Evolutionary conservation across 2,888 invertebrate genomes (phyloP).

Genomic region (Elmis aenea): DNA sequence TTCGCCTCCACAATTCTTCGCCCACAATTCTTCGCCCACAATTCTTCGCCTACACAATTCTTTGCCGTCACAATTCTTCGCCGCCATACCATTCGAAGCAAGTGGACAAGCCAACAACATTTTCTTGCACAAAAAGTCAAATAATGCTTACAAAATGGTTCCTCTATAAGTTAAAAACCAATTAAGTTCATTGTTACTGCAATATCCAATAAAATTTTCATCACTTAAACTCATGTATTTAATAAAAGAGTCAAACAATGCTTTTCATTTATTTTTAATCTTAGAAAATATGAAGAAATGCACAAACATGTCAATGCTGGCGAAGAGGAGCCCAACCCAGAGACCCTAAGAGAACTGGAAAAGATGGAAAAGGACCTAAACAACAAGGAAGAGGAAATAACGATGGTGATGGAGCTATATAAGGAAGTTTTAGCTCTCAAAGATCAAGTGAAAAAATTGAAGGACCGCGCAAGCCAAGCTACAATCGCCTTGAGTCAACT

Average conservation of each 20-base stretch:
- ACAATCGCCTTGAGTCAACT: slow-evolving; percentile 23
- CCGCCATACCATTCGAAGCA: no score
- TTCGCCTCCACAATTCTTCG: no score
- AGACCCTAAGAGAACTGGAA: slow-evolving; percentile 35
- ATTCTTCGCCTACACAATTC: no score
- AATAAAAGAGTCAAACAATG: no score
- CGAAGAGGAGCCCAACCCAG: slow-evolving; percentile 17
- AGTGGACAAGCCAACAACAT: no score
- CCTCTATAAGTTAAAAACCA: no score
- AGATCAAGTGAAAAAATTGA: slow-evolving; percentile 40
- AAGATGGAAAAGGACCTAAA: slow-evolving; percentile 38
- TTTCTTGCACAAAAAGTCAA: no score
- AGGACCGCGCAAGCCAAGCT: slow-evolving; percentile 34
- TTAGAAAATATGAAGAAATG: slow-evolving; percentile 38
- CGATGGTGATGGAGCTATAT: slow-evolving; percentile 44
- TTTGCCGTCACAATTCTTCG: no score
- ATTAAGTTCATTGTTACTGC: no score
- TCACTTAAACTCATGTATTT: no score
- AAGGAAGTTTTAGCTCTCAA: slow-evolving; percentile 45
- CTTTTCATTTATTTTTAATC: slow-evolving; percentile 10
- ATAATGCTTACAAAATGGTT: no score
- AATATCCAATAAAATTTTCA: background rate
- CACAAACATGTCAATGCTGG: slow-evolving; percentile 27
- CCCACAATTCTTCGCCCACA: no score
- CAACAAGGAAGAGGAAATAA: slow-evolving; percentile 45